Base-by-base conservation (phyloP, 1,140 invertebrate species). In the Chironomus tepperi region DNA sequence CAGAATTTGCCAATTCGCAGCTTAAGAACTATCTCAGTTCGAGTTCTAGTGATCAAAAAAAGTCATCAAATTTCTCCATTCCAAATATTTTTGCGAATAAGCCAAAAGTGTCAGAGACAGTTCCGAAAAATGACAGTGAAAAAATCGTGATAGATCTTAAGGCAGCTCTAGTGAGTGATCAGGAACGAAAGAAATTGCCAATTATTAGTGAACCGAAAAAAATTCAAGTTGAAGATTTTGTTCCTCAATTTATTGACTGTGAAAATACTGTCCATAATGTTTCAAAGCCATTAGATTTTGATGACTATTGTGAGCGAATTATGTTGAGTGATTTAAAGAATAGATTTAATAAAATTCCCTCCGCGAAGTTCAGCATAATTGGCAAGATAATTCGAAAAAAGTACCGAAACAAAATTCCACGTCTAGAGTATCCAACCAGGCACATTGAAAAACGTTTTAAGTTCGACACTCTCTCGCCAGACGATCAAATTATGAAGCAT, bases 391-490 rank as follows among this genome's bases (percentile, higher is more conserved):
- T 87, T 3, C 86, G 83, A 74, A 81, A 77, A 77, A 80, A 74
- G 34, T 84, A 80, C 80, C 77, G 76, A 74, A 78, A 73, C n/a
- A 77, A 64, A 24, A 80, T 73, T 74, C 79, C 80, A 5, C 75
- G 75, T 0, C 34, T 75, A 9, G 7, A 65, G 7, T 73, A 75
- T 72, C 5, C 2, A 15, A 9, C 42, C 15, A 73, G 74, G 6
- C 75, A 65, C 67, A 74, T 73, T 42, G 74, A 84, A 47, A 78
- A 79, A 76, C 79, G 76, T 75, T 87, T 89, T 81, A 83, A 86
- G 74, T 90, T 90, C 82, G 82, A 84, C 47, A 84, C 82, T 73
- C 85, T 85, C 2, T 91, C 89, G 0, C 88, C 88, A 21, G 88
- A 89, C 80, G 85, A 84, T 78, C 78, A 83, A 64, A 82, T 87